Evolutionary conservation across 2,113 vertebrate genomes (phyloP).

Genomic region (Pica pica): DNA sequence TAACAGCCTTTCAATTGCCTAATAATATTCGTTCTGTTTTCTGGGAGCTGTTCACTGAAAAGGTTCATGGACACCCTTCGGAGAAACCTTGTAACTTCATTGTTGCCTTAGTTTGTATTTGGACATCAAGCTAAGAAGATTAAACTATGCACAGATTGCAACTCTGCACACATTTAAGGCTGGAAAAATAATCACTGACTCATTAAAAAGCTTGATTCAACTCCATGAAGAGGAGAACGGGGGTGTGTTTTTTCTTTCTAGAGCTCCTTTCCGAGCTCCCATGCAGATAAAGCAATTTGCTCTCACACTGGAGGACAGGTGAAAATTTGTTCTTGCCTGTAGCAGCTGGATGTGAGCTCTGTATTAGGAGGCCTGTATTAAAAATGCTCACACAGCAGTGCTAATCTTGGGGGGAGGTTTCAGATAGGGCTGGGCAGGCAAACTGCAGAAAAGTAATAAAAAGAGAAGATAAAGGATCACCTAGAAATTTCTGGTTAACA

Average conservation of each 20-base stretch:
- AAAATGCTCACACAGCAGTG: not conserved
- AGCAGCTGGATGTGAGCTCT: constrained; percentile 25
- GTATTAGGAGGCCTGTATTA: not conserved
- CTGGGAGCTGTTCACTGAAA: not conserved
- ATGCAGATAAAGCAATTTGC: constrained; percentile 27
- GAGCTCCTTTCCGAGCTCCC: not conserved
- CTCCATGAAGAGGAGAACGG: not conserved
- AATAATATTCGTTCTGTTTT: not conserved
- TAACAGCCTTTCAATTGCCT: not conserved
- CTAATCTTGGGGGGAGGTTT: not conserved
- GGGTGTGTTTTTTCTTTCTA: not conserved
- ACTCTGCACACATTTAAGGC: not conserved
- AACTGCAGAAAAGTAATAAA: not conserved
- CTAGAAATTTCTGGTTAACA: not conserved
- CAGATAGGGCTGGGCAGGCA: not conserved
- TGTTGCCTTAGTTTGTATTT: not conserved
- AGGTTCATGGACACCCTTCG: not conserved
- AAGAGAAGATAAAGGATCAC: not conserved
- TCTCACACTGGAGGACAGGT: constrained; percentile 3
- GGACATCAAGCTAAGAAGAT: not conserved
- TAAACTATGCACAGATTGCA: not conserved
- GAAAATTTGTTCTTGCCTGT: constrained; percentile 36
- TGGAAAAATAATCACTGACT: not conserved
- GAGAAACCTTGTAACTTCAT: not conserved
- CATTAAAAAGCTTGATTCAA: not conserved